phyloP scores from a whole-genome alignment of 2,797 vertebrate species.

The Malurus leucopterus region DNA sequence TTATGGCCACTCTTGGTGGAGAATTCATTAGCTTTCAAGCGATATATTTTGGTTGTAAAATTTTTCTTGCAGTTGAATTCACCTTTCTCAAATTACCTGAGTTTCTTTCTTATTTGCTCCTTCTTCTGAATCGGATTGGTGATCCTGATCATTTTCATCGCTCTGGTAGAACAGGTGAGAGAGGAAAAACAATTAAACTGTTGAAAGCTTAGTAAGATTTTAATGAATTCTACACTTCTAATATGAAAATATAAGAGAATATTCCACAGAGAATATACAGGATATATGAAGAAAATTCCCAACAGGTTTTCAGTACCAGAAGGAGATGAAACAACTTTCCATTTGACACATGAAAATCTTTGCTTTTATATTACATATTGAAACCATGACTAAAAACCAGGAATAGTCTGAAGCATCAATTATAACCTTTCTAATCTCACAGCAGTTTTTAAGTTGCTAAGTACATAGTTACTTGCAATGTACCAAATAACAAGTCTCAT shows the following conservation, averaged over 20 bases:
- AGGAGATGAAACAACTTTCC: neutral
- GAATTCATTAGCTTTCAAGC: too few relatives aligned
- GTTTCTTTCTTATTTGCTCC: conserved; percentile 87
- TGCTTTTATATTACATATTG: neutral
- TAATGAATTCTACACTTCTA: neutral
- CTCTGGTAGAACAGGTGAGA: conserved; percentile 73
- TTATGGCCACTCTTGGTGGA: neutral
- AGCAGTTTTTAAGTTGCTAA: neutral
- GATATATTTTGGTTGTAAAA: too few relatives aligned
- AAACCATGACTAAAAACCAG: neutral
- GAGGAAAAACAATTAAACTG: neutral
- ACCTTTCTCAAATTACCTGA: conserved; percentile 76
- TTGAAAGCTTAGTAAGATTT: neutral
- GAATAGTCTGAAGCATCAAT: neutral
- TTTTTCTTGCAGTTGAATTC: too few relatives aligned
- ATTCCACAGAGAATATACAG: neutral
- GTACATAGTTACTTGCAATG: neutral
- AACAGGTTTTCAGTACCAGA: neutral
- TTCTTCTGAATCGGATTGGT: conserved; percentile 90
- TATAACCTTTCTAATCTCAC: neutral
- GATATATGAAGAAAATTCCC: neutral
- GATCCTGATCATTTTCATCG: conserved; percentile 93
- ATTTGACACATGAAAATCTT: neutral
- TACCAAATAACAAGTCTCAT: neutral
- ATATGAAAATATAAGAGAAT: neutral